These are phyloP conservation scores for Capricornis sumatraensis DNA, from an alignment of 2,113 vertebrate species.

Conservation along the genomic window DNA sequence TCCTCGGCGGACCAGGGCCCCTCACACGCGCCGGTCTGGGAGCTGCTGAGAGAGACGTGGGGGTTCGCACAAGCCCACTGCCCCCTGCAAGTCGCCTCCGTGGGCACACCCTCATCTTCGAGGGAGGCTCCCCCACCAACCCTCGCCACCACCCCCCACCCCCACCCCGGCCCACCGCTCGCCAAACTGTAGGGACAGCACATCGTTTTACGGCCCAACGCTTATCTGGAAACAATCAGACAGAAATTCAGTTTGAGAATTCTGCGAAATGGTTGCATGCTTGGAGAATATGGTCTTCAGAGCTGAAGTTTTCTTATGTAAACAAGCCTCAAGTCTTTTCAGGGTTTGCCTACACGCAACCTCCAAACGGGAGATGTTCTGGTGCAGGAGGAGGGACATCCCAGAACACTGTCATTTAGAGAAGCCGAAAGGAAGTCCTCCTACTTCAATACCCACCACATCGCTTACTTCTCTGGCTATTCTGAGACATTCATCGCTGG, in stretches of 20 bases:
- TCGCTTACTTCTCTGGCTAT: neutral
- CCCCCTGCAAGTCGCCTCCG: fast-evolving
- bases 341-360: neutral
- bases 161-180: fast-evolving
- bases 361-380: neutral
- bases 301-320: neutral
- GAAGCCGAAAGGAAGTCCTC: neutral
- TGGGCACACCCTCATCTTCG: fast-evolving
- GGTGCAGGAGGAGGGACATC: fast-evolving
- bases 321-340: neutral
- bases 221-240: neutral
- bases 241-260: neutral
- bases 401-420: neutral
- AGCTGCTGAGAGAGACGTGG: no score
- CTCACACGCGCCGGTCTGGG: fast-evolving
- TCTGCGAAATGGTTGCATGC: neutral
- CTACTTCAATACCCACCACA: neutral
- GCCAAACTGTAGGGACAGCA: fast-evolving
- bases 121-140: neutral
- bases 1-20: no score
- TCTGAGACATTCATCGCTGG: neutral
- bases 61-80: neutral
- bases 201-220: fast-evolving
- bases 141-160: fast-evolving
- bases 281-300: neutral